A percentile compares a stretch with the other conserved stretches of the same genome.
phyloP scores from a whole-genome alignment of 2,113 vertebrate species.

The Vidua chalybeata region DNA sequence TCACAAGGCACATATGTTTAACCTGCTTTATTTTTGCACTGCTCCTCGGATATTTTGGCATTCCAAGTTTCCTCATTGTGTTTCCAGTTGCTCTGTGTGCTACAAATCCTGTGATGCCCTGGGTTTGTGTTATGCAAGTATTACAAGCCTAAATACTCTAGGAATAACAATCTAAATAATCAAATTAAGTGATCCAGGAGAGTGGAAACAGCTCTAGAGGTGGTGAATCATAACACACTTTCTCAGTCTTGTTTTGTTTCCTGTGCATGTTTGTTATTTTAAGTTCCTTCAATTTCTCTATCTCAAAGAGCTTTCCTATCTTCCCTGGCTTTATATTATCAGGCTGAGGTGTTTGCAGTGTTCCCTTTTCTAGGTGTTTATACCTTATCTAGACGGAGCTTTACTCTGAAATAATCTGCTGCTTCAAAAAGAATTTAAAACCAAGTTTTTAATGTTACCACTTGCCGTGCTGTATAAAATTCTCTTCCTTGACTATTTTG shows the following conservation, averaged over 20 bases:
- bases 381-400: background rate
- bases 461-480: background rate
- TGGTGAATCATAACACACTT: constrained; percentile 26
- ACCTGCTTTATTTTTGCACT: background rate
- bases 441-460: background rate
- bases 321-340: background rate
- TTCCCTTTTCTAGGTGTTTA: background rate
- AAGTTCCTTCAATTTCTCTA: background rate
- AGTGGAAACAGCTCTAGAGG: background rate
- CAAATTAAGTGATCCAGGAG: background rate
- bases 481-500: background rate
- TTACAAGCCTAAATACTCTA: background rate
- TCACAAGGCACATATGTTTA: background rate
- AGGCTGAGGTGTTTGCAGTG: background rate
- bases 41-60: background rate
- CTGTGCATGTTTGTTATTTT: constrained; percentile 30
- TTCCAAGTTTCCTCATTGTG: background rate
- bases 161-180: background rate
- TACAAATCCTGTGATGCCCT: background rate
- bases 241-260: constrained; percentile 54
- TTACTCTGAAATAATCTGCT: background rate
- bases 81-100: background rate
- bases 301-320: background rate
- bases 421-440: background rate
- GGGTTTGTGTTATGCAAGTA: background rate